These are phyloP conservation scores for Leucophenga maculata DNA, from an alignment of 2,888 invertebrate species.

Conservation along the genomic window DNA sequence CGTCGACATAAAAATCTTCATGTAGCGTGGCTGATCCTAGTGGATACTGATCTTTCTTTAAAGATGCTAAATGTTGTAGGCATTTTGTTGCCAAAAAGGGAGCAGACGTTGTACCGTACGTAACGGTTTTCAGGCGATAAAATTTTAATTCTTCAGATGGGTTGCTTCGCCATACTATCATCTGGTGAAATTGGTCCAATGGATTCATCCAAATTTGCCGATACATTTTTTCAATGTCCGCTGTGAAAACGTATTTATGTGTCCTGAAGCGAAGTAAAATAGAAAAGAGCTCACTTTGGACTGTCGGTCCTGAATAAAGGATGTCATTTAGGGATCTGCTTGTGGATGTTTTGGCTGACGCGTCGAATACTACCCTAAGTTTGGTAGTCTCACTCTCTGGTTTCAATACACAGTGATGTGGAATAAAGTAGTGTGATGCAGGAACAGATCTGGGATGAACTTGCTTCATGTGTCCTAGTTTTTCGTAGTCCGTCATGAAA, in stretches of 20 bases:
- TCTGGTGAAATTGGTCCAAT: slow-evolving; percentile 3
- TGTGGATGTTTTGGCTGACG: slow-evolving; percentile 1
- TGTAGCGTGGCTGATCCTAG: background rate
- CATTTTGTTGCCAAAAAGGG: too few relatives aligned
- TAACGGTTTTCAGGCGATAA: slow-evolving; percentile 7
- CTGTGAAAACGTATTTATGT: slow-evolving; percentile 2
- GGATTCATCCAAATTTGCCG: slow-evolving; percentile 17
- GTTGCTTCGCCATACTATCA: background rate
- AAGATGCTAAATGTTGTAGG: too few relatives aligned
- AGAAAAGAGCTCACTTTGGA: slow-evolving; percentile 14
- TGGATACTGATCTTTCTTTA: too few relatives aligned
- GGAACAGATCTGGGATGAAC: background rate
- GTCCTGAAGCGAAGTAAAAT: slow-evolving; percentile 12
- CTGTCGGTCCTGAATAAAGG: background rate
- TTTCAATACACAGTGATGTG: slow-evolving; percentile 19
- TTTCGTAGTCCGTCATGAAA: too few relatives aligned
- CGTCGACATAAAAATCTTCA: background rate
- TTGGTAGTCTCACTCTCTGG: background rate
- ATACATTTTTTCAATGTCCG: slow-evolving; percentile 22
- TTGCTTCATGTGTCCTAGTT: too few relatives aligned
- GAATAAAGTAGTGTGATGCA: slow-evolving; percentile 2
- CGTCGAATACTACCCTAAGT: slow-evolving; percentile 15
- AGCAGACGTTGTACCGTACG: background rate
- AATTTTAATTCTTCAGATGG: slow-evolving; percentile 4
- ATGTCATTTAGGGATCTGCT: slow-evolving; percentile 9